Evolutionary conservation across 1,140 invertebrate species (phyloP).

Genomic region (Colletes latitarsis): DNA sequence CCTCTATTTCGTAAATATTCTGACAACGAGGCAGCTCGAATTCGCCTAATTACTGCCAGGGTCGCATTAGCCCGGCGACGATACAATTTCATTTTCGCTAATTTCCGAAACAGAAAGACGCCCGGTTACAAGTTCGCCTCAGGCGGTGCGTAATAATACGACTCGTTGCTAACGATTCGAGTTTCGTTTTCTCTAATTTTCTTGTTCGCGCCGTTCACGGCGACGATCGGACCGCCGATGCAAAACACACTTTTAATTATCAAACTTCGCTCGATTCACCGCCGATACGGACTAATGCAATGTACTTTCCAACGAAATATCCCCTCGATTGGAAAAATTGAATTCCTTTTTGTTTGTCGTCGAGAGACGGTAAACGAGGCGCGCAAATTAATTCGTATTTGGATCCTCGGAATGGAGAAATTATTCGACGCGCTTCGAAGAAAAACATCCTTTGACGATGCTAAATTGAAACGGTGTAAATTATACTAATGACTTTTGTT

Average conservation of each 20-base stretch:
- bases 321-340: no score
- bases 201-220: not conserved
- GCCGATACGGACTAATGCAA: not conserved
- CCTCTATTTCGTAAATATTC: conserved; percentile 15
- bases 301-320: not conserved
- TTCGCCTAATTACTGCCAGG: conserved; percentile 19
- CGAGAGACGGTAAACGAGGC: no score
- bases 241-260: not conserved
- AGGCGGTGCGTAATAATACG: not conserved
- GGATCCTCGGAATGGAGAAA: no score
- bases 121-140: not conserved
- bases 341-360: no score
- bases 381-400: no score
- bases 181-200: not conserved
- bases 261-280: not conserved
- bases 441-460: no score
- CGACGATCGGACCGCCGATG: not conserved
- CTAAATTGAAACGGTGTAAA: no score
- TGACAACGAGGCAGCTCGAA: not conserved
- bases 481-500: no score
- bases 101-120: conserved; percentile 23
- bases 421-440: no score
- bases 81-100: conserved; percentile 32
- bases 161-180: conserved; percentile 20
- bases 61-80: not conserved